These are phyloP conservation scores for Stegastes partitus DNA, from an alignment of 2,113 vertebrate species.

Conservation along the genomic window DNA sequence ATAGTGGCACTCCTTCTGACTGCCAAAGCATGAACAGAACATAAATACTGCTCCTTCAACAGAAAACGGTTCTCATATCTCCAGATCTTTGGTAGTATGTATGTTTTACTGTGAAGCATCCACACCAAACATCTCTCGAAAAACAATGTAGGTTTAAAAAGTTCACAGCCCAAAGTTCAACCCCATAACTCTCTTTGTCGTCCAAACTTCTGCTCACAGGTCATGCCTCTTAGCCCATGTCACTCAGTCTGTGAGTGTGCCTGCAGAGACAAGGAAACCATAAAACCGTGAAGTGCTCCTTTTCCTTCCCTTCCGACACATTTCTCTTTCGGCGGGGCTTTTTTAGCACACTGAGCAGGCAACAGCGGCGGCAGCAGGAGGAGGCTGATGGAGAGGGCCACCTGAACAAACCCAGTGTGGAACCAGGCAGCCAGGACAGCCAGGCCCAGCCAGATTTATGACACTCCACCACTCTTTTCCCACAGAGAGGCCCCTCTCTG, in stretches of 20 bases:
- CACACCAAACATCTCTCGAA: neutral
- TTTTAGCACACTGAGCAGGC: conserved; percentile 62
- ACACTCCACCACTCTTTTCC: conserved; percentile 63
- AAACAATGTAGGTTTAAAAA: conserved; percentile 43
- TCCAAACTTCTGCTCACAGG: conserved; percentile 42
- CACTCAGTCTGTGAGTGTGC: conserved; percentile 56
- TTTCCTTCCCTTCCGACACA: conserved; percentile 59
- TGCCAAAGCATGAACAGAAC: neutral
- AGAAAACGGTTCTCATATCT: neutral
- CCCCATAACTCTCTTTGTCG: conserved; percentile 56
- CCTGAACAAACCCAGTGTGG: conserved; percentile 81
- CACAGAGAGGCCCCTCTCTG: conserved; percentile 70
- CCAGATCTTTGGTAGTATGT: neutral
- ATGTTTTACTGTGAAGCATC: neutral
- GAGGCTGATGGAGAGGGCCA: conserved; percentile 78
- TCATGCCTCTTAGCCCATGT: conserved; percentile 57
- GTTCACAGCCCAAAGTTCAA: conserved; percentile 48
- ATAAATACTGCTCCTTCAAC: neutral
- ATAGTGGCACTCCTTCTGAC: neutral
- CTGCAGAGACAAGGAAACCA: conserved; percentile 72
- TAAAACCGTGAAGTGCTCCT: conserved; percentile 72
- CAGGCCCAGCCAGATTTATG: conserved; percentile 77
- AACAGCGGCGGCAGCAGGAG: conserved; percentile 36
- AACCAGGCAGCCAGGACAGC: conserved; percentile 57
- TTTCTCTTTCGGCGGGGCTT: conserved; percentile 58